Evolutionary conservation across 2,797 vertebrate genomes (phyloP).

Genomic region (Bryconaethiops microstoma): DNA sequence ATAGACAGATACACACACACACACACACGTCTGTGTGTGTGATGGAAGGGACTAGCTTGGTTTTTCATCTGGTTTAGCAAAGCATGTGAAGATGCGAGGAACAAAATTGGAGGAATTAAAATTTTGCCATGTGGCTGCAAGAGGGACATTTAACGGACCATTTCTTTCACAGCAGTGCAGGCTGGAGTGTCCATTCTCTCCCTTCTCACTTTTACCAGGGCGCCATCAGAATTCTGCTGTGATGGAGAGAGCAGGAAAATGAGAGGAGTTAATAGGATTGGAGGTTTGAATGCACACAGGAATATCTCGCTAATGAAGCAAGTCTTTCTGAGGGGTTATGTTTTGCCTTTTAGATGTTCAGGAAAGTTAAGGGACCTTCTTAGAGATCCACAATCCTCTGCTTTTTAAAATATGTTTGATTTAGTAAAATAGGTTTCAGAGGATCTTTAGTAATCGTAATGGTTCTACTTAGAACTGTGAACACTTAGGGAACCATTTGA

Average conservation of each 20-base stretch:
- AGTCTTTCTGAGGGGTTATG: not conserved
- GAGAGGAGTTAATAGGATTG: not conserved
- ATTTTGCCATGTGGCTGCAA: slow-evolving; percentile 21
- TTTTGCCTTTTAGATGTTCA: not conserved
- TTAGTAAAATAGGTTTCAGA: too few relatives aligned
- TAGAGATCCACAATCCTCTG: not conserved
- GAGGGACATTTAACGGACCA: slow-evolving; percentile 32
- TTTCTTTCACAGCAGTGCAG: slow-evolving; percentile 32
- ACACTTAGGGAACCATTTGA: too few relatives aligned
- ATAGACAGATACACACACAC: too few relatives aligned
- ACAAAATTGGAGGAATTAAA: slow-evolving; percentile 18
- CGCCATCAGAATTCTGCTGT: not conserved
- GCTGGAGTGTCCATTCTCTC: not conserved
- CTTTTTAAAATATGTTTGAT: not conserved
- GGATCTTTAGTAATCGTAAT: too few relatives aligned
- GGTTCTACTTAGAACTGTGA: too few relatives aligned
- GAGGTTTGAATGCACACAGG: not conserved
- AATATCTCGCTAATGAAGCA: not conserved
- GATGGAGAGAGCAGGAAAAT: not conserved
- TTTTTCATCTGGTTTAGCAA: not conserved
- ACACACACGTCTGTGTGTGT: not conserved
- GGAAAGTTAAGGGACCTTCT: not conserved
- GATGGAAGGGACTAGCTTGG: not conserved
- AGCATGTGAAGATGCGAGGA: not conserved
- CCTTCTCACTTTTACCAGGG: not conserved